Conservation (phyloP, 2,888 invertebrate species). For the Drosophila nr. fundita region DNA sequence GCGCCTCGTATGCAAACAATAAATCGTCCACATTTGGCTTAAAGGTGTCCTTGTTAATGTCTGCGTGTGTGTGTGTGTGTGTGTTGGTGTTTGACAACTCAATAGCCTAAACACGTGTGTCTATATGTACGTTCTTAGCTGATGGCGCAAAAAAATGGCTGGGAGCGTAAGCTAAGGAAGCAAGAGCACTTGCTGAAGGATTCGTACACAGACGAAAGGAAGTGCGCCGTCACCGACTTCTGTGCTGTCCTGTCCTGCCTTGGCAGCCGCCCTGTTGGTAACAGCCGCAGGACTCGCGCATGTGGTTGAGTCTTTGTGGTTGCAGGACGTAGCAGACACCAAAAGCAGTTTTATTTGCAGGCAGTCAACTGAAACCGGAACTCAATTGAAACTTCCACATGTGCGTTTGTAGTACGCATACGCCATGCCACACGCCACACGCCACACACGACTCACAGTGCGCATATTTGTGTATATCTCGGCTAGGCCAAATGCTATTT, state of each 20-base stretch:
- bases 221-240: background rate
- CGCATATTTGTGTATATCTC: slow-evolving; percentile 21
- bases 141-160: slow-evolving; percentile 51
- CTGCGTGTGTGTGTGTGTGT: slow-evolving; percentile 1
- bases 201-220: slow-evolving; percentile 14
- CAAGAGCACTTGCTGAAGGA: slow-evolving; percentile 10
- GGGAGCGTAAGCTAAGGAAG: slow-evolving; percentile 46
- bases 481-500: slow-evolving; percentile 44
- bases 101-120: slow-evolving; percentile 25
- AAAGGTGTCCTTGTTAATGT: slow-evolving; percentile 37
- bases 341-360: slow-evolving; percentile 68
- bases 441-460: slow-evolving; percentile 13
- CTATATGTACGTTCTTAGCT: slow-evolving; percentile 17
- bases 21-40: slow-evolving; percentile 53
- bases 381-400: slow-evolving; percentile 69
- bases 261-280: background rate
- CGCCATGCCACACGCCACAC: slow-evolving; percentile 7
- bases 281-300: slow-evolving; percentile 13
- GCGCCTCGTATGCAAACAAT: slow-evolving; percentile 49
- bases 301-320: slow-evolving; percentile 38
- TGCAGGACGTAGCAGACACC: slow-evolving; percentile 34
- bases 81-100: slow-evolving; percentile 26
- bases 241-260: background rate
- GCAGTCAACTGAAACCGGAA: slow-evolving; percentile 52
- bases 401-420: slow-evolving; percentile 27